Conservation (phyloP, 2,113 vertebrate genomes). For the Podilymbus podiceps region DNA sequence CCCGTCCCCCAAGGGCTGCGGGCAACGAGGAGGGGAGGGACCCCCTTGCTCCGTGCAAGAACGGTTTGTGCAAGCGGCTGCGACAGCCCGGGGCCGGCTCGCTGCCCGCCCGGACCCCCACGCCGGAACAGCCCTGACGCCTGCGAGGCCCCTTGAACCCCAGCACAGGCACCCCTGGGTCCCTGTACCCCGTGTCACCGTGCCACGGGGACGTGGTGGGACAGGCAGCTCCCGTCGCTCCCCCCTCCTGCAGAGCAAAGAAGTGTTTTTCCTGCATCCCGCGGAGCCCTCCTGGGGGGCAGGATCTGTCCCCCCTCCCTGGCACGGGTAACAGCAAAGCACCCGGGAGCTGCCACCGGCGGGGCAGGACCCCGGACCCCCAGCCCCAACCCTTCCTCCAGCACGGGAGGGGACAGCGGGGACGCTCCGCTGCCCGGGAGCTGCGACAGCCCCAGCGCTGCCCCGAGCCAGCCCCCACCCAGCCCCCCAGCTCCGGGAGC, state of each 20-base stretch:
- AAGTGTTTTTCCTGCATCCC: fast-evolving
- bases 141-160: fast-evolving
- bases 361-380: not conserved
- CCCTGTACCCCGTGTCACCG: fast-evolving
- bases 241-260: not conserved
- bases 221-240: fast-evolving
- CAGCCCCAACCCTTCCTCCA: not conserved
- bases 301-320: not conserved
- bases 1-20: fast-evolving
- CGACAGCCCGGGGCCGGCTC: not conserved
- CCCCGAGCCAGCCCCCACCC: no score
- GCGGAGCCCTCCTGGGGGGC: not conserved
- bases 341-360: no score
- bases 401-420: not conserved
- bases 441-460: not conserved
- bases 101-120: not conserved
- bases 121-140: not conserved
- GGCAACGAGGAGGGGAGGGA: not conserved
- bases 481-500: no score
- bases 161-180: not conserved
- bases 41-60: not conserved
- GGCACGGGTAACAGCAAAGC: not conserved
- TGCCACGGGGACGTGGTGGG: fast-evolving
- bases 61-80: not conserved
- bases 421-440: fast-evolving